Evolutionary conservation across 1,140 invertebrate genomes (phyloP), one percentile per base, ranked within the genome.

Genomic region (Drepana arcuata): DNA sequence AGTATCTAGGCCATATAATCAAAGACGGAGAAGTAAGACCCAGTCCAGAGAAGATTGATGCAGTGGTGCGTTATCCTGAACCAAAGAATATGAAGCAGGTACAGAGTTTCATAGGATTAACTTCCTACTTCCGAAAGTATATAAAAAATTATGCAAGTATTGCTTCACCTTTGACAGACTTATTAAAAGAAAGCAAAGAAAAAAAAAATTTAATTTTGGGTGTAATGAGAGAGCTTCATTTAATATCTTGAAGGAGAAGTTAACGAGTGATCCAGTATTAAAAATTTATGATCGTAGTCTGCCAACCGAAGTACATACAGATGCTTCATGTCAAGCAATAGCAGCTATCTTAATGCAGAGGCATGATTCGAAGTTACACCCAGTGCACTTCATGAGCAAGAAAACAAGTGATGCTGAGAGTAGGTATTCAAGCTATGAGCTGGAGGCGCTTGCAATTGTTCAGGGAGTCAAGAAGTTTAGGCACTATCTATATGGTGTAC

Each of bases 401-500:
- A 48, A 68, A 40, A 37, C 41, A 24, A 34, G 21, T 25, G 18
- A 34, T 6, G 27, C 30, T 1, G 61, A 70, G 33, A 36, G 41
- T 12, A 65, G 52, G 16, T 68, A 55, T 33, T 32, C 51, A 38
- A 53, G 51, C 12, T 60, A 61, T 40, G 43, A 57, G 14, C 34
- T 67, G 5, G 60, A 65, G 36, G 42, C 41, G 11, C 29, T 62
- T n/a, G 52, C 51, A 4, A 34, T 56, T n/a, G 35, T 62, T 11
- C 18, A 52, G 21, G 48, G 44, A 6, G 16, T 67, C 3, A 40
- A 42, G 14, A 59, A 62, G 21, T 60, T 64, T 37, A 34, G 49
- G 41, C 43, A 64, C 14, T 87, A 82, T 54, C 47, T 87, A 11
- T 50, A 72, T 24, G 70, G 70, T 15, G 58, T 38, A 45, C n/a